Conservation (phyloP, 2,113 vertebrate genomes). For the Psophia crepitans region DNA sequence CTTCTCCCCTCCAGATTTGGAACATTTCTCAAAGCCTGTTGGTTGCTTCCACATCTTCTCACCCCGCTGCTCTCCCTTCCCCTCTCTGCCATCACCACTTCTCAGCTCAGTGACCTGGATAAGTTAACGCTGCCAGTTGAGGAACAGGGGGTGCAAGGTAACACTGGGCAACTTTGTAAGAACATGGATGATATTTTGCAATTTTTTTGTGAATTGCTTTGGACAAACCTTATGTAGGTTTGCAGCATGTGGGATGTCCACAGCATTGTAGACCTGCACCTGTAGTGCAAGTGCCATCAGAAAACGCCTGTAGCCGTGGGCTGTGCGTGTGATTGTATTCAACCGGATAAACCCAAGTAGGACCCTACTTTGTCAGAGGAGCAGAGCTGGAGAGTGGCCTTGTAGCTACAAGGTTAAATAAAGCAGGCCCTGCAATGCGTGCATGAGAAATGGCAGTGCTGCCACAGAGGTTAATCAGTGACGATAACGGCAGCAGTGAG, state of each 20-base stretch:
- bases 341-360: not conserved
- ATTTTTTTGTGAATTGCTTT: not conserved
- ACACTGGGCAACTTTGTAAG: not conserved
- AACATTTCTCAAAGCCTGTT: not conserved
- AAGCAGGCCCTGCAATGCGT: not conserved
- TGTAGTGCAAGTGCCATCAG: no score
- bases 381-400: not conserved
- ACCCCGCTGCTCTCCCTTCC: not conserved
- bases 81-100: not conserved
- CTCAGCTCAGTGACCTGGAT: not conserved
- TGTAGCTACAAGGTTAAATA: not conserved
- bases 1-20: not conserved
- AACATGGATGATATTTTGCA: not conserved
- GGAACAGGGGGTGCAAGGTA: not conserved
- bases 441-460: not conserved
- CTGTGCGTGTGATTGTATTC: fast-evolving
- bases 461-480: not conserved
- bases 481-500: not conserved
- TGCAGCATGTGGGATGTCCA: not conserved
- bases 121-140: not conserved
- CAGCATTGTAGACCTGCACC: not conserved
- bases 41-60: not conserved
- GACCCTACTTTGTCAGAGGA: not conserved
- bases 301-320: fast-evolving
- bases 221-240: not conserved